phyloP scores from a whole-genome alignment of 2,888 invertebrate species.

The Ptilodon capucinus region DNA sequence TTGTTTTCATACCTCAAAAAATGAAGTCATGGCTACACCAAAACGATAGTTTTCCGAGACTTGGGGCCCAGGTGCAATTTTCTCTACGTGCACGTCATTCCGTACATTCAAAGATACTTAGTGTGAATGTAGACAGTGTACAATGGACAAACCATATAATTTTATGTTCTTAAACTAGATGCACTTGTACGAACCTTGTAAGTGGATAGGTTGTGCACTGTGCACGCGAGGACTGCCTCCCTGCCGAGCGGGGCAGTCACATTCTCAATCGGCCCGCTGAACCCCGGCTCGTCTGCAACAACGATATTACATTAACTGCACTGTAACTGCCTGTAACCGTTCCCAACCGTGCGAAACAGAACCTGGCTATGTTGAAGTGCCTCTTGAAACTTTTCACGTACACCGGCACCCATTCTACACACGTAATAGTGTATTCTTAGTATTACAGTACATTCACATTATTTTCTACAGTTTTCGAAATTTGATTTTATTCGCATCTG shows the following conservation, averaged over 20 bases:
- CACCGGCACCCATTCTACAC: background rate
- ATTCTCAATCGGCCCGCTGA: slow-evolving; percentile 91
- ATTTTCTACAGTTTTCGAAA: too few relatives aligned
- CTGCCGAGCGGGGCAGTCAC: slow-evolving; percentile 92
- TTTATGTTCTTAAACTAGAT: background rate
- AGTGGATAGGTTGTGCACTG: slow-evolving; percentile 90
- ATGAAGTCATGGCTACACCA: too few relatives aligned
- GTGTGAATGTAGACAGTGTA: background rate
- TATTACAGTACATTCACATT: too few relatives aligned
- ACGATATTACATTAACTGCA: slow-evolving; percentile 12
- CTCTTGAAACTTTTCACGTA: background rate
- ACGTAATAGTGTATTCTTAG: background rate
- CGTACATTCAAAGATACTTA: too few relatives aligned
- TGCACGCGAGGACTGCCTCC: slow-evolving; percentile 91
- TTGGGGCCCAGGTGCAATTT: too few relatives aligned
- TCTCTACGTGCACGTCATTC: too few relatives aligned
- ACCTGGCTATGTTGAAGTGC: background rate
- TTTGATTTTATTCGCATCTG: too few relatives aligned
- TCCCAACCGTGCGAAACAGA: background rate
- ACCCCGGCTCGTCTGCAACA: slow-evolving; percentile 88
- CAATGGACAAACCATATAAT: background rate
- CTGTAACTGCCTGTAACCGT: background rate
- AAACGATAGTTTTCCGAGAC: too few relatives aligned
- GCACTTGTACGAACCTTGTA: slow-evolving; percentile 87
- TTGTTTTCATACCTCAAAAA: too few relatives aligned